Evolutionary conservation across 2,888 invertebrate species (phyloP).

Genomic region (Argynnis bischoffii): DNA sequence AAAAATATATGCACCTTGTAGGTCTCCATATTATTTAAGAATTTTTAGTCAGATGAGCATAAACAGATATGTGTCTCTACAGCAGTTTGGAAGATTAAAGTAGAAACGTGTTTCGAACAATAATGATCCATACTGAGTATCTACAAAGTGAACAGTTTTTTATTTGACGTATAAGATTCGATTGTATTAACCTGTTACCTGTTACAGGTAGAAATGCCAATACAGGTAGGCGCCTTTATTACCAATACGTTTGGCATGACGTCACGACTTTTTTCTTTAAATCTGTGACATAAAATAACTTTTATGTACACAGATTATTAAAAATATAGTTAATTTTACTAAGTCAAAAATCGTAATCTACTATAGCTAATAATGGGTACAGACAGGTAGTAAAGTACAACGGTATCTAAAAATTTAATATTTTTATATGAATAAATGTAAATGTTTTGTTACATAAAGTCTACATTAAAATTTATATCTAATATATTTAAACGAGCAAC

Average conservation of each 20-base stretch:
- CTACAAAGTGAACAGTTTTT: slow-evolving; percentile 36
- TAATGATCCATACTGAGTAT: slow-evolving; percentile 32
- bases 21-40: too few species aligned
- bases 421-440: too few species aligned
- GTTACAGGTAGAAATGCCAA: slow-evolving; percentile 42
- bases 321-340: too few species aligned
- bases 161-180: slow-evolving; percentile 30
- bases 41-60: too few species aligned
- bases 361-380: too few species aligned
- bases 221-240: slow-evolving; percentile 36
- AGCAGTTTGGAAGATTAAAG: slow-evolving; percentile 3
- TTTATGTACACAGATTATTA: neutral
- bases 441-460: too few species aligned
- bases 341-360: too few species aligned
- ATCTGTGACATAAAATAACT: slow-evolving; percentile 2
- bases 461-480: too few species aligned
- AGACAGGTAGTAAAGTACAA: too few species aligned
- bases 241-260: slow-evolving; percentile 25
- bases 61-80: neutral
- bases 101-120: slow-evolving; percentile 31
- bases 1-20: too few species aligned
- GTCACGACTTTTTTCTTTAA: slow-evolving; percentile 18
- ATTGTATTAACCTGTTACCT: slow-evolving; percentile 43
- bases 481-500: too few species aligned
- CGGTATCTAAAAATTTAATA: too few species aligned